Conservation (phyloP, 2,888 invertebrate genomes). For the Mesopsocus fuscifrons region DNA sequence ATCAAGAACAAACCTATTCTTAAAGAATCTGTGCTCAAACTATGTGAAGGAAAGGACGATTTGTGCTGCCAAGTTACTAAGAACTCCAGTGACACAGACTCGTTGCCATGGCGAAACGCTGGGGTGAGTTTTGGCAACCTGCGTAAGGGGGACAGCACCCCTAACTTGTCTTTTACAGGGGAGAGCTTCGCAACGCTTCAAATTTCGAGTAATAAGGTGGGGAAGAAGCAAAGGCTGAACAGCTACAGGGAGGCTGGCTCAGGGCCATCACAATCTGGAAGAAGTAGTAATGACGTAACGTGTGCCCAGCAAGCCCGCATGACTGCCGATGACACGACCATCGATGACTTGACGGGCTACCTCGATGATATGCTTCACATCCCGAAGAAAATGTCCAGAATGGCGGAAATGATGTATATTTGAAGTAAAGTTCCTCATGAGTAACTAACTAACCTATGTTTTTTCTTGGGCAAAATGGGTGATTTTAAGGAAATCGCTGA, state of each 20-base stretch:
- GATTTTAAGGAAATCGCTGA: no score
- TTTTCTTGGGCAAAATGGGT: no score
- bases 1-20: neutral
- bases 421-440: no score
- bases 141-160: neutral
- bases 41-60: neutral
- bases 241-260: neutral
- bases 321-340: conserved; percentile 58
- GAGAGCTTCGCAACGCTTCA: conserved; percentile 2
- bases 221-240: neutral
- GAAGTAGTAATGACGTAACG: conserved; percentile 15
- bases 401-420: conserved; percentile 99
- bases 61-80: neutral
- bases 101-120: neutral
- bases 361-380: conserved; percentile 91
- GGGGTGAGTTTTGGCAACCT: neutral
- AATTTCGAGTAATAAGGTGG: no score
- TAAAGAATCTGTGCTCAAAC: conserved; percentile 5
- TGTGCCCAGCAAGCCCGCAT: conserved; percentile 66
- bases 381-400: conserved; percentile 92
- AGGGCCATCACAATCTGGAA: neutral
- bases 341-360: conserved; percentile 87
- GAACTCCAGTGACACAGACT: neutral
- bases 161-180: neutral
- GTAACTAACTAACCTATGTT: no score